Evolutionary conservation across 2,888 invertebrate species (phyloP).

Genomic region (Caenorhabditis auriculariae): DNA sequence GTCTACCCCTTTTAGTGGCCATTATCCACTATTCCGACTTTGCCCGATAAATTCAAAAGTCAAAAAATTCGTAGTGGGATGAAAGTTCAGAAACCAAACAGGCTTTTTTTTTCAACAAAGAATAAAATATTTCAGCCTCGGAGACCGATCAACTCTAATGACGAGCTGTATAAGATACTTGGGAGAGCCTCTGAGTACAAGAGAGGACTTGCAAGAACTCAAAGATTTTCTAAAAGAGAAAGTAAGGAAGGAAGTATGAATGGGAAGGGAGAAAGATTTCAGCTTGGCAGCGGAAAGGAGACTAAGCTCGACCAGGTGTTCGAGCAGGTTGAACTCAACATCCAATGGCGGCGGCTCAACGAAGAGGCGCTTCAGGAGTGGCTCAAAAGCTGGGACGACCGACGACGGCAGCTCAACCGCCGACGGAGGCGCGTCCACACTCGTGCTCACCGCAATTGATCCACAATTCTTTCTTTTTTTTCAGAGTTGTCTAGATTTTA

Average conservation of each 20-base stretch:
- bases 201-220: constrained; percentile 40
- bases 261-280: too few relatives aligned
- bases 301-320: constrained; percentile 41
- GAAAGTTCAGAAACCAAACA: too few relatives aligned
- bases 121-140: constrained; percentile 45
- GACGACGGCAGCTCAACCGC: constrained; percentile 17
- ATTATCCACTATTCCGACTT: too few relatives aligned
- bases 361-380: constrained; percentile 37
- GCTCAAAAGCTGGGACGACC: constrained; percentile 34
- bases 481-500: too few relatives aligned
- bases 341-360: constrained; percentile 52
- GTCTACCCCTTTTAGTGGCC: too few relatives aligned
- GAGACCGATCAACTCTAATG: constrained; percentile 37
- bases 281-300: constrained; percentile 32
- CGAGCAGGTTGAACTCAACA: constrained; percentile 49
- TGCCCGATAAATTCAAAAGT: too few relatives aligned
- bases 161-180: constrained; percentile 32
- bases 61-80: too few relatives aligned
- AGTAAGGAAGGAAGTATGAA: constrained; percentile 1
- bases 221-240: constrained; percentile 61
- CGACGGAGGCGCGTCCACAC: too few relatives aligned
- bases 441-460: too few relatives aligned
- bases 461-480: too few relatives aligned
- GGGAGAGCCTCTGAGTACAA: constrained; percentile 41
- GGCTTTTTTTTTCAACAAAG: too few relatives aligned